These are phyloP conservation scores for Maccullochella peelii DNA, from an alignment of 2,113 vertebrate species.

Conservation along the genomic window DNA sequence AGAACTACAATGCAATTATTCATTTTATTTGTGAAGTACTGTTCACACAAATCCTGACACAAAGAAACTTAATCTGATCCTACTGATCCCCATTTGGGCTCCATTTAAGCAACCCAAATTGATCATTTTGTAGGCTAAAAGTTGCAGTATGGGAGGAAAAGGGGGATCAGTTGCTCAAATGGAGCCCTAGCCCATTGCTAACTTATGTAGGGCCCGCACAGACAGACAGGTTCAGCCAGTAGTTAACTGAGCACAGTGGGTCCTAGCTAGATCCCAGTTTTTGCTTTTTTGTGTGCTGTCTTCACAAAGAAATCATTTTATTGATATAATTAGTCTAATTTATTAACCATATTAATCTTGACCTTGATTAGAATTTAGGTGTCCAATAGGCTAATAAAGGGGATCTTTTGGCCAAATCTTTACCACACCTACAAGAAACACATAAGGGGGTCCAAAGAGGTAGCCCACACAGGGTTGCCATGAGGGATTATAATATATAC, in stretches of 20 bases:
- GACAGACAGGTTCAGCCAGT: background rate
- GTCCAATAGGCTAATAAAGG: background rate
- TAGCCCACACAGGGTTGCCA: background rate
- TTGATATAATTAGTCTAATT: background rate
- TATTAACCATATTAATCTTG: background rate
- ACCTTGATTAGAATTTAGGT: background rate
- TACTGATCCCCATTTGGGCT: background rate
- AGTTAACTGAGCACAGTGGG: background rate
- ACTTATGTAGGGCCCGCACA: background rate
- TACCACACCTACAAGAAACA: background rate
- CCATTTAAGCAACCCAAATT: slow-evolving; percentile 4
- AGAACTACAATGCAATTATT: slow-evolving; percentile 28
- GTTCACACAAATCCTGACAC: slow-evolving; percentile 2
- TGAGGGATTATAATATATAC: background rate
- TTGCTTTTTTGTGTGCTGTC: background rate
- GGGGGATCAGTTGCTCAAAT: background rate
- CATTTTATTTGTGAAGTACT: background rate
- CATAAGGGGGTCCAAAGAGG: background rate
- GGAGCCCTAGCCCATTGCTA: too few relatives aligned
- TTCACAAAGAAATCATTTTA: background rate
- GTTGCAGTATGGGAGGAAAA: slow-evolving; percentile 12
- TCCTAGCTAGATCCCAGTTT: background rate
- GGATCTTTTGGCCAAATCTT: background rate
- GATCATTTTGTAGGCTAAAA: background rate
- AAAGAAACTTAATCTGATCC: slow-evolving; percentile 18